phyloP scores from a whole-genome alignment of 2,797 vertebrate species.

The Trachurus trachurus region DNA sequence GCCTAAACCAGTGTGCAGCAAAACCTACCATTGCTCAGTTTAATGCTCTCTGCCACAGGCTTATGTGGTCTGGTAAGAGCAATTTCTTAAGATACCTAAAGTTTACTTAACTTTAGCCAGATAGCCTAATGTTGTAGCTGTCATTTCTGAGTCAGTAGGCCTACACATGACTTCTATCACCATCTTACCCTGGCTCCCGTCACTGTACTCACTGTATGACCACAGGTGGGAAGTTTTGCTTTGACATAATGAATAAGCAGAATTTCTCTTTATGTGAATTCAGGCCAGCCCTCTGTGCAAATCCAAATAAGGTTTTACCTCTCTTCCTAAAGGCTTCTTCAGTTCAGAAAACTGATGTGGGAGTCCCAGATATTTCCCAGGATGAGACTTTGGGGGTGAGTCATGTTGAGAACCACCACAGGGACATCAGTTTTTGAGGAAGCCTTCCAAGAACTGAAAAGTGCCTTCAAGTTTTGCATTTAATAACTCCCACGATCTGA shows the following conservation, averaged over 20 bases:
- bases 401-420: too few relatives aligned
- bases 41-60: neutral
- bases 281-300: neutral
- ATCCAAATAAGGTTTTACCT: neutral
- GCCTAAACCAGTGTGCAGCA: neutral
- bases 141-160: neutral
- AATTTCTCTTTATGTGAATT: neutral
- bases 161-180: neutral
- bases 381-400: too few relatives aligned
- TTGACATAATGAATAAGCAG: neutral
- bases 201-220: neutral
- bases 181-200: neutral
- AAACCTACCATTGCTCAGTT: neutral
- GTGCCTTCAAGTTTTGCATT: too few relatives aligned
- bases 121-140: neutral
- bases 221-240: neutral
- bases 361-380: too few relatives aligned
- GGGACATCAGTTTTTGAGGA: too few relatives aligned
- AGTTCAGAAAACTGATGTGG: too few relatives aligned
- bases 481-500: too few relatives aligned
- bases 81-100: neutral
- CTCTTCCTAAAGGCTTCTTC: too few relatives aligned
- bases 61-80: neutral
- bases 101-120: neutral
- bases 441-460: too few relatives aligned